Base-by-base conservation (phyloP, 2,113 vertebrate genomes). In the Pica pica region DNA sequence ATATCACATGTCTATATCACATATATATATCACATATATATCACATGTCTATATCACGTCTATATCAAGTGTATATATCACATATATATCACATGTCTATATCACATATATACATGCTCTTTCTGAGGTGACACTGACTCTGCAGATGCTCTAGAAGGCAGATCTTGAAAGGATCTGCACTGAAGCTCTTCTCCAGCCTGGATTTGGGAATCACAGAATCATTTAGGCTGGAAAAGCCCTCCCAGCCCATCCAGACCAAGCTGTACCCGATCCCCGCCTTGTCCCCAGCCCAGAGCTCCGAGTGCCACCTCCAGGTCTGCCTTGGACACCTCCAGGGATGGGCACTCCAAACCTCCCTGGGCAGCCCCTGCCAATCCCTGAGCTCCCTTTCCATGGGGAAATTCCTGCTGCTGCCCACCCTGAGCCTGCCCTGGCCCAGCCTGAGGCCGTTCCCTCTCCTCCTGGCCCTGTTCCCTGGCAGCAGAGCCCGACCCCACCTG, bases 241-340 rank as follows among this genome's bases (percentile, higher is more conserved):
- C 55, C 42, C 5, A 23, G n/a, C 4, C 1, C n/a, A 14, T 3
- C 1, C 8, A 47, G 42, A 18, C 27, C n/a, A 10, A 18, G 15
- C 56, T 60, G 27, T 30, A 26, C 11, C 33, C 1, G 1, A 7
- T 8, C 9, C 30, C 16, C 31, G 13, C 4, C 16, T 6, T 55
- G 50, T 22, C 71, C 53, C 18, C 33, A 57, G 23, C 24, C 41
- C 53, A 18, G 55, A 13, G 42, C 44, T 1, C 55, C 4, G 11
- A 60, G 73, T 37, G 73, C 26, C 55, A 31, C 11, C 0, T 5
- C 26, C 71, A 35, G 55, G 0, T 1, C 0, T 35, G 13, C 71
- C 53, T 30, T 10, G 33, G 18, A 2, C 30, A 19, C 30, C 57
- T 26, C n/a, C 57, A 59, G 57, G n/a, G 23, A 17, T 17, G 57